Base-by-base conservation (phyloP, 2,113 vertebrate species). In the Rhabdornis inornatus region DNA sequence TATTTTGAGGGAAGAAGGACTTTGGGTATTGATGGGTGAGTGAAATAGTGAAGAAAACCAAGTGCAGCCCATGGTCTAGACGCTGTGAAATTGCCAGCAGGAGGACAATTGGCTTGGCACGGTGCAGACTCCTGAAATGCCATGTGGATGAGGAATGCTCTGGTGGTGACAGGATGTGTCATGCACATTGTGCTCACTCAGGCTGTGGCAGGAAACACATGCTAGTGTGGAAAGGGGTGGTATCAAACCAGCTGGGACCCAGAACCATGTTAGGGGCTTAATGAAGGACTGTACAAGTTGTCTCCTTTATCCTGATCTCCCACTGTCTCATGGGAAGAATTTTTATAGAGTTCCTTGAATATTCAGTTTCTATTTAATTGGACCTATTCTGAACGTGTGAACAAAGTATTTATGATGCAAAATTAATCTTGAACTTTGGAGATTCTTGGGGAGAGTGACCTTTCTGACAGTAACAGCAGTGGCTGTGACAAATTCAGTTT, bases 391-490 rank as follows among this genome's bases (percentile, higher is more conserved):
- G 19, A 37, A 35, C 2, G 2, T 15, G 40, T 0, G 2, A 31
- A 35, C n/a, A 23, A 45, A 83, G 33, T 20, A 6, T 50, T 78
- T 75, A 19, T 22, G 31, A 28, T 11, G 37, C 18, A 61, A 39
- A 85, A 78, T 74, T 61, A 30, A 50, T 39, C 35, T 59, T 50
- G 37, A 59, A 37, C 12, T 25, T 56, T 53, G 45, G 31, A 44
- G 31, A 3, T 33, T 57, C 50, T 57, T 0, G 0, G 5, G 25
- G 7, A 40, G 9, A 17, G 45, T 14, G 52, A 30, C 37, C 22
- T 84, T 55, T 12, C 47, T 52, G 37, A 20, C 5, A 39, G 9
- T 3, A 39, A 17, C 21, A 83, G 49, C 13, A 47, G 56, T 3
- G 9, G 20, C 33, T 59, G 63, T 23, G 78, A 64, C 21, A 65